Conservation (phyloP, 2,113 vertebrate species). For the Oreochromis aureus region DNA sequence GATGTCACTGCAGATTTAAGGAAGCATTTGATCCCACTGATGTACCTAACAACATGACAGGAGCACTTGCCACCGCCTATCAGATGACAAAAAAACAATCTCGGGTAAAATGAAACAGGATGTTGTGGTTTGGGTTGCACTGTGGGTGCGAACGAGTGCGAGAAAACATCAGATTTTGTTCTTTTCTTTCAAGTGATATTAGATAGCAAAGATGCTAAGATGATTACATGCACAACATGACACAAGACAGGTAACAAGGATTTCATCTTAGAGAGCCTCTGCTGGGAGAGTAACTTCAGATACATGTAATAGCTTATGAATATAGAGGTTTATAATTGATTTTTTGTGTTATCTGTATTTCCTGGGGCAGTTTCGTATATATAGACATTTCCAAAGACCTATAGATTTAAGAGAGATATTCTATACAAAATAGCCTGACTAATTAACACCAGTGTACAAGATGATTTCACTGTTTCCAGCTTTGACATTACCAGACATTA, state of each 20-base stretch:
- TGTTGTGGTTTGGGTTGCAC: not conserved
- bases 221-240: not conserved
- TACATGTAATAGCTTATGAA: not conserved
- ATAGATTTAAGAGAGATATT: not conserved
- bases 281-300: not conserved
- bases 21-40: conserved; percentile 26
- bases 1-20: conserved; percentile 39
- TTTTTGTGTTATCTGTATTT: not conserved
- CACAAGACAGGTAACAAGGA: not conserved
- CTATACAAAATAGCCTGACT: not conserved
- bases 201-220: not conserved
- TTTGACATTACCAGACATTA: not conserved
- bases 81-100: conserved; percentile 20
- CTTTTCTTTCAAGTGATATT: conserved; percentile 14
- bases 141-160: not conserved
- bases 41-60: conserved; percentile 12
- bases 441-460: not conserved
- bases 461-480: not conserved
- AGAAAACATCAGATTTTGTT: not conserved
- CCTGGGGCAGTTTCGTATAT: not conserved
- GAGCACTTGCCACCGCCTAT: conserved; percentile 1
- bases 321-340: not conserved
- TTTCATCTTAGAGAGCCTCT: conserved; percentile 5
- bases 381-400: not conserved
- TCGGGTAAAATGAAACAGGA: conserved; percentile 30